Base-by-base conservation (phyloP, 2,113 vertebrate species). In the Ia io region DNA sequence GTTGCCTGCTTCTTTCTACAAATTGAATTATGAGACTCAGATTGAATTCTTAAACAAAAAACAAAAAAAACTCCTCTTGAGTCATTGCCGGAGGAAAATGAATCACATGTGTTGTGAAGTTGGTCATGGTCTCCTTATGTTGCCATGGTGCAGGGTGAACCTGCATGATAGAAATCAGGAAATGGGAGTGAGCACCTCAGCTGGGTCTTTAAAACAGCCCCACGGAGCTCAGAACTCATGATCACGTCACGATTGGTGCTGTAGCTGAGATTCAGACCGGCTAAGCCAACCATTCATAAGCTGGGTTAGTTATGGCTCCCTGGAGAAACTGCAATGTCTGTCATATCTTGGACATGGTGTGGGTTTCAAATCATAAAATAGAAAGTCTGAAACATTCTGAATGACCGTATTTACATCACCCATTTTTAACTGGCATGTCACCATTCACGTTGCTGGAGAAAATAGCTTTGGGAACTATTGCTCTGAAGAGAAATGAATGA, bases 11-110 rank as follows among this genome's bases (percentile, higher is more conserved):
- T 65, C 76, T 73, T 82, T 65, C 63, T 86, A 74, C 73, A 96
- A 96, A 96, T 93, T 93, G 70, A 93, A 97, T 97, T 94, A 94
- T 79, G 76, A 80, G 84, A 35, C 84, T 85, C 87, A 65, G 93
- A 84, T 0, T 94, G 93, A 95, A 96, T 95, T 94, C 70, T 96
- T 32, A 20, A 77, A 47, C 44, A 74, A 77, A 76, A 76, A 76
- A n/a, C n/a, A 56, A 77, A 77, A 91, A 92, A 95, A 47, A 86
- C 74, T 94, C 89, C 70, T 96, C 90, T 88, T 83, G 94, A 77
- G 56, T 93, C 91, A 88, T 71, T 69, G 51, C 7, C 14, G 35
- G 70, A 84, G 37, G 73, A 93, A 96, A 96, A 96, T 84, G 89
- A 95, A 74, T 91, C 71, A n/a, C 90, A 95, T 0, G 51, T 96